Conservation (phyloP, 1,140 invertebrate species). For the Cherax destructor region DNA sequence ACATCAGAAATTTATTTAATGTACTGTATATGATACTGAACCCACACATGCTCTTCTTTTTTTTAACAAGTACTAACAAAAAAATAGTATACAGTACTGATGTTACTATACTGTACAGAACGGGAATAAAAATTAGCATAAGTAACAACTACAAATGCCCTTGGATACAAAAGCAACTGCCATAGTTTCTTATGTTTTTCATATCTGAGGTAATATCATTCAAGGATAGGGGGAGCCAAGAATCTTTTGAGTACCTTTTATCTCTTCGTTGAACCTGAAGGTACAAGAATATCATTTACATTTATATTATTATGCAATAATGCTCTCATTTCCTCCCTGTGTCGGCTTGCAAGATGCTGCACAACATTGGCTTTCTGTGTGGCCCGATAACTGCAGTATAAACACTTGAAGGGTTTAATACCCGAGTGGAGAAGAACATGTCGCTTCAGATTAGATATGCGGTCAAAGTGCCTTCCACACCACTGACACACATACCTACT, state of each 20-base stretch:
- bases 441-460: conserved; percentile 63
- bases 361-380: conserved; percentile 64
- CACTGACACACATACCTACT: conserved; percentile 60
- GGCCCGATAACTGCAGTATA: conserved; percentile 60
- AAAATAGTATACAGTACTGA: too few relatives aligned
- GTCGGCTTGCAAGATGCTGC: conserved; percentile 56
- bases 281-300: conserved; percentile 57
- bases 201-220: too few relatives aligned
- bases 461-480: conserved; percentile 62
- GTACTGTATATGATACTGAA: too few relatives aligned
- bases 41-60: too few relatives aligned
- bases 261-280: conserved; percentile 34
- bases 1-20: too few relatives aligned
- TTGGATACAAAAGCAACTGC: too few relatives aligned
- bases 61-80: too few relatives aligned
- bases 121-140: too few relatives aligned
- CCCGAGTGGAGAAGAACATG: conserved; percentile 67
- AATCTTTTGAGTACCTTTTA: conserved; percentile 4
- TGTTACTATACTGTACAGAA: too few relatives aligned
- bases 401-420: conserved; percentile 62
- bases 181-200: too few relatives aligned
- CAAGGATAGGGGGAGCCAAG: background rate
- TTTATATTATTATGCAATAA: conserved; percentile 57
- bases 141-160: too few relatives aligned
- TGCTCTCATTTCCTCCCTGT: conserved; percentile 51